Base-by-base conservation (phyloP, 2,888 invertebrate species). In the Candidula unifasciata region DNA sequence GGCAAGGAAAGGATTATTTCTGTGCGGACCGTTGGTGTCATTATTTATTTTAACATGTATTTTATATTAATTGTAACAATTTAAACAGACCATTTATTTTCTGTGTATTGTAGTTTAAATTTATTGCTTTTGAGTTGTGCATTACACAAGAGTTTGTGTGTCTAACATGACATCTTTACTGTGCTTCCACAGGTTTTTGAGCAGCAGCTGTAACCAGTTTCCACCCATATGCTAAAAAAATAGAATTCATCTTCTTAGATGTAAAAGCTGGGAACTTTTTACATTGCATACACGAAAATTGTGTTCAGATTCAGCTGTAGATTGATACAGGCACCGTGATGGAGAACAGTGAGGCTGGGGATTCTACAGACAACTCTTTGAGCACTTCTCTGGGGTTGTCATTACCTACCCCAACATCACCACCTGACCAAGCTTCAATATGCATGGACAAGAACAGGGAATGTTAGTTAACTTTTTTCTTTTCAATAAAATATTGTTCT, bases 401-500 rank as follows among this genome's bases (percentile, higher is more conserved):
- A 86, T 88, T 80, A 89, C 91, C 24, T 85, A 88, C 76, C 89
- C 91, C 82, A 91, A 97, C 92, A 97, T 97, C 90, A 97, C 97
- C 97, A 93, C 97, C 98, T 92, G 98, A 98, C 95, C 97, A 97
- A 93, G 97, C 97, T 92, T 98, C 98, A 78, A 95, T 98, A 91
- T 97, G 97, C 93, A 97, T 98, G 96, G 97, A 98, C 94, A 97
- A 97, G 94, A 98, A 98, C 94, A 98, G 98, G 95, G 98, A 98
- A 96, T 98, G 98, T 98, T 94, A 97, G 97, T 96, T 30, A 30
- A 35, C 44, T 30, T 30, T n/a, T n/a, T n/a, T n/a, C n/a, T n/a
- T n/a, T n/a, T n/a, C n/a, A n/a, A n/a, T n/a, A n/a, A n/a, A n/a
- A n/a, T n/a, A n/a, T n/a, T n/a, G n/a, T n/a, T n/a, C n/a, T n/a